A percentile compares a stretch with the other conserved stretches of the same genome.
These are phyloP conservation scores for Philaethria dido DNA, from an alignment of 2,888 invertebrate species.

Conservation along the genomic window DNA sequence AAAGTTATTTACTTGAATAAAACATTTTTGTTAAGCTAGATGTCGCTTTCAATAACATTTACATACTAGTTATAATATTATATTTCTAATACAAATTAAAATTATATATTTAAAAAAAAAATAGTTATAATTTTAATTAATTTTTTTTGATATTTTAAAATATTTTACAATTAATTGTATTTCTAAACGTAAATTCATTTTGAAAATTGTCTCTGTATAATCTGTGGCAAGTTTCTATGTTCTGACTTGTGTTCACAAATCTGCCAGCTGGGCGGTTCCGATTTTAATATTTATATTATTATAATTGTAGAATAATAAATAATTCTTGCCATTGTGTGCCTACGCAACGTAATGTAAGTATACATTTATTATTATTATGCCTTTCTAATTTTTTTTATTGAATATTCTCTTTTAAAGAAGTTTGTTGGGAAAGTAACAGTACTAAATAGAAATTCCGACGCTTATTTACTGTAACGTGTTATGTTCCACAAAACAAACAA, in stretches of 20 bases:
- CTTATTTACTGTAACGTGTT: constrained; percentile 37
- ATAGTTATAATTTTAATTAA: neutral
- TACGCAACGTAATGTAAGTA: constrained; percentile 51
- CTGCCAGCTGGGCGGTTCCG: constrained; percentile 80
- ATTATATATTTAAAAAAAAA: neutral
- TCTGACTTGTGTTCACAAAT: constrained; percentile 37
- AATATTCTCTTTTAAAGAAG: constrained; percentile 12
- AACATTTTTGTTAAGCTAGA: neutral
- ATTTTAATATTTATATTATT: constrained; percentile 60
- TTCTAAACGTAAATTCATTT: constrained; percentile 28
- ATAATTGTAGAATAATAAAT: constrained; percentile 37
- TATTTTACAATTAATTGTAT: neutral
- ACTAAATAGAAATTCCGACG: constrained; percentile 39
- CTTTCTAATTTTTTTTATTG: constrained; percentile 20
- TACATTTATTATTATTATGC: constrained; percentile 31
- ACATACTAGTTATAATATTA: neutral
- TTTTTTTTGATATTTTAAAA: neutral
- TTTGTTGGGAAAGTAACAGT: constrained; percentile 47
- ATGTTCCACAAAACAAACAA: constrained; percentile 28
- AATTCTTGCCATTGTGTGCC: constrained; percentile 44
- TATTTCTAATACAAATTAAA: neutral
- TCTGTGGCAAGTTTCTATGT: constrained; percentile 29
- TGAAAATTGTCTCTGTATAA: constrained; percentile 15
- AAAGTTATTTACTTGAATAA: neutral
- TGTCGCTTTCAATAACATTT: neutral